Percentiles rank a stretch among this genome's conserved stretches.
Conservation (phyloP, 2,797 vertebrate genomes). For the Florisuga fusca region DNA sequence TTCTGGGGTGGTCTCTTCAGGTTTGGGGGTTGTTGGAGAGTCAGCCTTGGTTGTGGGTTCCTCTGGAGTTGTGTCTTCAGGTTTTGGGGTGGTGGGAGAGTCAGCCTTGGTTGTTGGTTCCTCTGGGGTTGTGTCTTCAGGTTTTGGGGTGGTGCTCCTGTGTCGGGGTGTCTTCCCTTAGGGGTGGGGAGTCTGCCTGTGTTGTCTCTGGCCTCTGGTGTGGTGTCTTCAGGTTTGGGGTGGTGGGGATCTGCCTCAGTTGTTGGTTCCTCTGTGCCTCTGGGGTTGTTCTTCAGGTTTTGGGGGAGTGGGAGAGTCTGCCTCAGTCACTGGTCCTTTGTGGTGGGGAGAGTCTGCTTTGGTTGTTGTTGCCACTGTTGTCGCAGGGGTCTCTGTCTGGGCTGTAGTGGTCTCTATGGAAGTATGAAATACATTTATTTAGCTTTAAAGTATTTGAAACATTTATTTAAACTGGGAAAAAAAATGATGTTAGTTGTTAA, state of each 20-base stretch:
- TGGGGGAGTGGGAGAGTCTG: fast-evolving
- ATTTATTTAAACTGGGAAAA: not conserved
- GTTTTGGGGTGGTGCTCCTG: no score
- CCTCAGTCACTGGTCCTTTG: fast-evolving
- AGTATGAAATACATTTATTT: not conserved
- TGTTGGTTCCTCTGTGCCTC: not conserved
- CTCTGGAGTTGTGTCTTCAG: not conserved
- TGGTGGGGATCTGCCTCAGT: fast-evolving
- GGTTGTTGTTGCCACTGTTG: not conserved
- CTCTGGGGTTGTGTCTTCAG: no score
- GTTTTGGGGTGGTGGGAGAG: not conserved
- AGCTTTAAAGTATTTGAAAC: not conserved
- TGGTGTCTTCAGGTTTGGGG: fast-evolving
- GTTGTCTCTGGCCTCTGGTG: fast-evolving
- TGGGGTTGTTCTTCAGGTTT: fast-evolving
- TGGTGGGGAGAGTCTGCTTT: no score
- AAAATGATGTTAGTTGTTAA: no score
- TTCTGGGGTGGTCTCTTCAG: no score
- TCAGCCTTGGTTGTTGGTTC: not conserved
- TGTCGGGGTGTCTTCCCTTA: no score
- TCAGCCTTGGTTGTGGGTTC: fast-evolving
- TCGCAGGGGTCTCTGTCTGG: not conserved
- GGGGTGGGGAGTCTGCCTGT: fast-evolving
- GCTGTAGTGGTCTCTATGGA: not conserved
- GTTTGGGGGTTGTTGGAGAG: not conserved